Evolutionary conservation across 2,888 invertebrate species (phyloP), one percentile per base, ranked within the genome.

Genomic region (Phortica okadai): DNA sequence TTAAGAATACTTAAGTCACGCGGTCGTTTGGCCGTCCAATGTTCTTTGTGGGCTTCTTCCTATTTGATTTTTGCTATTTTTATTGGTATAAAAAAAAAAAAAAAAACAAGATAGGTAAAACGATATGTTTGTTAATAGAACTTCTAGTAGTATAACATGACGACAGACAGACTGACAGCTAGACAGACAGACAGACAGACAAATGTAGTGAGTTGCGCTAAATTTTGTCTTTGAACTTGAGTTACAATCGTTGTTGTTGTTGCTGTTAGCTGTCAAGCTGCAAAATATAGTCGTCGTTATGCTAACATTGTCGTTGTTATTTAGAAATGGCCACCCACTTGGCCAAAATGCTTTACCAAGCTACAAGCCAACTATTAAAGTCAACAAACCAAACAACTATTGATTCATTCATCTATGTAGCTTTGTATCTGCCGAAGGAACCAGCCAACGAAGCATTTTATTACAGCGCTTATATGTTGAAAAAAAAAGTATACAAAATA

Each of bases 111-210:
- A 1, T 2, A 67, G 11, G 67, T 67, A 67, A 67, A 44, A 67
- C 41, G 67, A 67, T 67, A 67, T 67, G 67, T n/a, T 67, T 67
- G 67, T 42, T 11, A 50, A 50, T 50, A 67, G 67, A 44, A 44
- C 44, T 44, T 67, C 44, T n/a, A 33, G 33, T 33, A 33, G 33
- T 21, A 42, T n/a, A 50, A 50, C 50, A 16, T 59, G 10, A 21
- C 67, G 41, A 67, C 33, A 70, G 59, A 58, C 67, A 66, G 54
- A 45, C 75, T 69, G 14, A 69, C 66, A 41, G 41, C 69, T 21
- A 45, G 14, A 64, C 62, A 16, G 74, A 44, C 42, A 42, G 25
- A 21, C 62, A 64, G 21, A 14, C 74, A 62, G n/a, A 21, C 54
- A 33, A 45, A 69, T n/a, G 62, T 2, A 16, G 7, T 21, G 6